Percentiles rank a stretch among this genome's conserved stretches.
phyloP scores from a whole-genome alignment of 2,888 invertebrate species.

The Sarcophaga subvicina region DNA sequence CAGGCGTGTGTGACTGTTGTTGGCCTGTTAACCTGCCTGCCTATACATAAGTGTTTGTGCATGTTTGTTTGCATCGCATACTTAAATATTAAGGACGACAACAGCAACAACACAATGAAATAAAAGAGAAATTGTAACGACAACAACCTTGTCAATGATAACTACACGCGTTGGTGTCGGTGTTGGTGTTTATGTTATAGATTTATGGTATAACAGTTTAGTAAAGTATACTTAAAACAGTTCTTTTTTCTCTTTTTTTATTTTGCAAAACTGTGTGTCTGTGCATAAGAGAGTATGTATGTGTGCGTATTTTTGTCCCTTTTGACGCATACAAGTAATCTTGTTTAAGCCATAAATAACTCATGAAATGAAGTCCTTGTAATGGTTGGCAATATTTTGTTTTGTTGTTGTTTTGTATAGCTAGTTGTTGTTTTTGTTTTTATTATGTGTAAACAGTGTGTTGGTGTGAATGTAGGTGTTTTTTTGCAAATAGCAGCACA shows the following conservation, averaged over 20 bases:
- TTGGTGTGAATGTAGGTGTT: not conserved
- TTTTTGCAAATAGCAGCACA: not conserved
- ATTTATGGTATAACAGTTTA: not conserved
- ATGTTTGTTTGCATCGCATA: not conserved
- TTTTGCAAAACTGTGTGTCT: not conserved
- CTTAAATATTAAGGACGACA: slow-evolving; percentile 21
- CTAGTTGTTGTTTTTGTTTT: slow-evolving; percentile 10
- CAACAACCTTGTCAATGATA: slow-evolving; percentile 34
- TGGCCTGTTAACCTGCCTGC: no score
- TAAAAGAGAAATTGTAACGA: not conserved
- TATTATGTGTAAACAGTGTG: slow-evolving; percentile 5
- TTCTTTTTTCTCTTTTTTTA: not conserved
- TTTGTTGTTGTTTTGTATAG: not conserved
- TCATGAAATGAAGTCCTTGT: slow-evolving; percentile 66
- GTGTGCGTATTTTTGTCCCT: not conserved
- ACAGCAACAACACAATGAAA: not conserved
- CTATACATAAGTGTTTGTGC: not conserved
- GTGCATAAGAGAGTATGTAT: not conserved
- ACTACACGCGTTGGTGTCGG: not conserved
- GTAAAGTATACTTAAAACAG: not conserved
- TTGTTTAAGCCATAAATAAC: slow-evolving; percentile 66
- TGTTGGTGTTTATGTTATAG: slow-evolving; percentile 3
- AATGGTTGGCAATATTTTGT: slow-evolving; percentile 49
- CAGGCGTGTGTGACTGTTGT: no score
- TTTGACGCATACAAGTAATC: slow-evolving; percentile 51